Percentiles rank a stretch among this genome's conserved stretches.
Evolutionary conservation across 2,113 vertebrate species (phyloP).

Genomic region (Nesogale talazaci): DNA sequence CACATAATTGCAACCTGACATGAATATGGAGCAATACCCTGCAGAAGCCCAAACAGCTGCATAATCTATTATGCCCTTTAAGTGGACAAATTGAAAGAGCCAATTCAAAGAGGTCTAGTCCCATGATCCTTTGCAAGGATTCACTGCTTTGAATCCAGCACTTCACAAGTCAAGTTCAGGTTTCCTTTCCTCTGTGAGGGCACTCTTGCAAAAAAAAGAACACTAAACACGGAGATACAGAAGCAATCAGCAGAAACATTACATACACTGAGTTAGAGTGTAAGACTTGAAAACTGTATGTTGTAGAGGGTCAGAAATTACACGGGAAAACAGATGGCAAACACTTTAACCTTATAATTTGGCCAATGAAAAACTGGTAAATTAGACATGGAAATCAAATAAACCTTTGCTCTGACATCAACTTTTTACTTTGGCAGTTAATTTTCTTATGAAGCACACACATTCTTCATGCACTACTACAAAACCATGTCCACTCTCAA

Average conservation of each 20-base stretch:
- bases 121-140: constrained; percentile 57
- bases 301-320: background rate
- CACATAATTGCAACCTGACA: constrained; percentile 59
- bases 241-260: constrained; percentile 51
- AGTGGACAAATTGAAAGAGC: constrained; percentile 72
- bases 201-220: constrained; percentile 11
- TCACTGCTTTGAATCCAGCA: constrained; percentile 45
- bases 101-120: constrained; percentile 62
- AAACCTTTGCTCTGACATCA: constrained; percentile 18
- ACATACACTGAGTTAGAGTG: constrained; percentile 4
- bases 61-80: constrained; percentile 55
- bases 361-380: constrained; percentile 17
- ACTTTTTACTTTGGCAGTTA: constrained; percentile 48
- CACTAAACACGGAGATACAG: background rate
- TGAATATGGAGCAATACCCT: constrained; percentile 59
- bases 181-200: constrained; percentile 51
- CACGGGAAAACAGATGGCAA: constrained; percentile 38
- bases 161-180: constrained; percentile 59
- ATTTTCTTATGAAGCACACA: constrained; percentile 38
- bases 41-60: constrained; percentile 58
- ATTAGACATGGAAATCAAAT: constrained; percentile 22
- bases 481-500: background rate
- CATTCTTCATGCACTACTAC: background rate
- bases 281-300: constrained; percentile 47
- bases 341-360: constrained; percentile 53